These are phyloP conservation scores for Acanthosepion esculentum DNA, from an alignment of 2,888 invertebrate species.

Conservation along the genomic window DNA sequence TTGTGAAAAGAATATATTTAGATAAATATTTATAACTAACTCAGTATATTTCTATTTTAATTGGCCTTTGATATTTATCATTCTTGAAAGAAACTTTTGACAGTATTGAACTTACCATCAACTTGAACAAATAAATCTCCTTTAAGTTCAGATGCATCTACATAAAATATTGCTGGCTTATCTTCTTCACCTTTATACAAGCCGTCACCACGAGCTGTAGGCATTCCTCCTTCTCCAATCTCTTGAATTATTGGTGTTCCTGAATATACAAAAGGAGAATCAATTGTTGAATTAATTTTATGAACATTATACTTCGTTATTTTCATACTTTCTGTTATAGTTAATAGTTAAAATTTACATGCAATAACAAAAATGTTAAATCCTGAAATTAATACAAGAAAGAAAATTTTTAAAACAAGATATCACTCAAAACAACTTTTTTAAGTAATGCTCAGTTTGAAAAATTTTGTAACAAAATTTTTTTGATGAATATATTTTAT, in stretches of 20 bases:
- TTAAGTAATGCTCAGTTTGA: too few relatives aligned
- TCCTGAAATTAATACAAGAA: background rate
- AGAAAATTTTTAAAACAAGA: background rate
- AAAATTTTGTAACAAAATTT: too few relatives aligned
- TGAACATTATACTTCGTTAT: background rate
- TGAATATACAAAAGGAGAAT: constrained; percentile 55
- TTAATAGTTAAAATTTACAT: too few relatives aligned
- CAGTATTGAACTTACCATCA: constrained; percentile 70
- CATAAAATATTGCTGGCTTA: constrained; percentile 78
- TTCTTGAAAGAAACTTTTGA: background rate
- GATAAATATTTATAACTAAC: too few relatives aligned
- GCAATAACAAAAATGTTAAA: background rate
- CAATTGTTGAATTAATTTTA: background rate
- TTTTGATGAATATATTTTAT: too few relatives aligned
- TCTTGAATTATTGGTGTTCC: constrained; percentile 72
- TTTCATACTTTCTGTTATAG: too few relatives aligned
- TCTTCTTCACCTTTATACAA: constrained; percentile 75
- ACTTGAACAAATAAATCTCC: constrained; percentile 78
- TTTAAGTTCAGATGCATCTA: constrained; percentile 76
- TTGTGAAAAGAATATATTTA: too few relatives aligned
- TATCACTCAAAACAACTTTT: too few relatives aligned
- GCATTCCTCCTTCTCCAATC: constrained; percentile 78
- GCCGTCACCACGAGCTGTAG: constrained; percentile 80
- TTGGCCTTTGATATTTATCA: background rate
- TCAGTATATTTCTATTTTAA: too few relatives aligned